Evolutionary conservation across 2,888 invertebrate genomes (phyloP), one percentile per base, ranked within the genome.

Genomic region (Hylaea fasciaria): DNA sequence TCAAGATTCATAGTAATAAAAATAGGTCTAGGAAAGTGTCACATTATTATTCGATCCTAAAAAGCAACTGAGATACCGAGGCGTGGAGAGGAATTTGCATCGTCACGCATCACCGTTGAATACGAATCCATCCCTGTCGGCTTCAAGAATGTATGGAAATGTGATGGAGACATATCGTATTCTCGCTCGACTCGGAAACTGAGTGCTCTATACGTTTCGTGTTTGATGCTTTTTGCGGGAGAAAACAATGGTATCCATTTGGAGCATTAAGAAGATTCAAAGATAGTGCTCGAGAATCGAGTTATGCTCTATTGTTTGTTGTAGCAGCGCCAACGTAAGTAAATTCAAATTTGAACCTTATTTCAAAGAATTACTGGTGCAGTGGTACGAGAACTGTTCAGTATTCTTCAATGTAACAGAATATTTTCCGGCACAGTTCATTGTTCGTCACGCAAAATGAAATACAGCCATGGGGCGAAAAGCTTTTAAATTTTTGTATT

Each of bases 121-220:
- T 76, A 81, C 78, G 75, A 79, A 80, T 77, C 76, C 74, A 79
- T 82, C 77, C 74, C 74, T 79, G 78, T 78, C 77, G 76, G 77
- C 77, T 77, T 80, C 79, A 81, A 77, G 83, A 86, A 86, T 85
- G 81, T 89, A 89, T 61, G 61, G 61, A 61, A 90, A 89, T 88
- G 84, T 83, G 85, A 90, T 86, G 87, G 87, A 86, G 87, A 86
- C 83, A 82, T 86, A 88, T 87, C 82, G 86, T 78, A 82, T 85
- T 85, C 83, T 80, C 80, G 72, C 78, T 77, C 80, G 76, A 77
- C 80, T 73, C 77, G 76, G 74, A 73, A 74, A 77, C 83, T 74
- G 81, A 84, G 85, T 84, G 84, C 81, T 82, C 73, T 75, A 81
- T 79, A 78, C 78, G 81, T 82, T 83, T 81, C 77, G 82, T 84